These are phyloP conservation scores for Anthopleura xanthogrammica DNA, from an alignment of 92 coral and sea anemone genomes.

Conservation along the genomic window DNA sequence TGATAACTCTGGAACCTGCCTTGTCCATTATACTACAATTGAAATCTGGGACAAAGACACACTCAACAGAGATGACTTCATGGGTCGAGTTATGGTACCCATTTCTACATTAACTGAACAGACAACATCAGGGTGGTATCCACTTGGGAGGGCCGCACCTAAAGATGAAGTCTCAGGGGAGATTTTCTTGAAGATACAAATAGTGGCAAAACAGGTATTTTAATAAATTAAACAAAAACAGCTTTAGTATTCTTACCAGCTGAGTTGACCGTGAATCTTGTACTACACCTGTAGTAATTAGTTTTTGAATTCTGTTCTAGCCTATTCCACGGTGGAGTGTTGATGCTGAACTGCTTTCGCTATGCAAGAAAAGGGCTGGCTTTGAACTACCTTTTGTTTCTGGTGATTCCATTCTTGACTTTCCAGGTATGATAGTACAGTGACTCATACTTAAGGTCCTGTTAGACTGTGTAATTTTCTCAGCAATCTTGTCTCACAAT, in stretches of 20 bases:
- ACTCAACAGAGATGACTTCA: slow-evolving; percentile 92
- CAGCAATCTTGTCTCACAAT: too few relatives aligned
- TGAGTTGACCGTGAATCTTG: too few relatives aligned
- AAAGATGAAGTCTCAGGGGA: slow-evolving; percentile 79
- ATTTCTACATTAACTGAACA: slow-evolving; percentile 68
- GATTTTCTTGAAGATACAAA: slow-evolving; percentile 68
- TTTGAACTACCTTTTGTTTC: slow-evolving; percentile 78
- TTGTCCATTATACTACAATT: slow-evolving; percentile 67
- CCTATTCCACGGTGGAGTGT: slow-evolving; percentile 89
- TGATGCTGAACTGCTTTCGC: slow-evolving; percentile 64
- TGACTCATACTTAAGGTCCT: too few relatives aligned
- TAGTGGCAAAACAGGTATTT: slow-evolving; percentile 70
- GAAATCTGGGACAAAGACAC: slow-evolving; percentile 97
- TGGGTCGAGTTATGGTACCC: slow-evolving; percentile 91
- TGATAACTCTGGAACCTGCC: slow-evolving; percentile 58
- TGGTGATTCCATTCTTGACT: slow-evolving; percentile 54
- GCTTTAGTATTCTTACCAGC: too few relatives aligned
- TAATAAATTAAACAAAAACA: too few relatives aligned
- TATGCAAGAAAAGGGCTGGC: slow-evolving; percentile 77
- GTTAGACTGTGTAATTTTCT: too few relatives aligned
- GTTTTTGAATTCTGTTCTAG: slow-evolving; percentile 26
- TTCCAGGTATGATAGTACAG: slow-evolving; percentile 62
- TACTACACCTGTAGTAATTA: too few relatives aligned
- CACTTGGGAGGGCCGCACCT: slow-evolving; percentile 72
- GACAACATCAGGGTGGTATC: slow-evolving; percentile 75